Evolutionary conservation across 2,888 invertebrate genomes (phyloP), one percentile per base, ranked within the genome.

Genomic region (Myopa tessellatipennis): DNA sequence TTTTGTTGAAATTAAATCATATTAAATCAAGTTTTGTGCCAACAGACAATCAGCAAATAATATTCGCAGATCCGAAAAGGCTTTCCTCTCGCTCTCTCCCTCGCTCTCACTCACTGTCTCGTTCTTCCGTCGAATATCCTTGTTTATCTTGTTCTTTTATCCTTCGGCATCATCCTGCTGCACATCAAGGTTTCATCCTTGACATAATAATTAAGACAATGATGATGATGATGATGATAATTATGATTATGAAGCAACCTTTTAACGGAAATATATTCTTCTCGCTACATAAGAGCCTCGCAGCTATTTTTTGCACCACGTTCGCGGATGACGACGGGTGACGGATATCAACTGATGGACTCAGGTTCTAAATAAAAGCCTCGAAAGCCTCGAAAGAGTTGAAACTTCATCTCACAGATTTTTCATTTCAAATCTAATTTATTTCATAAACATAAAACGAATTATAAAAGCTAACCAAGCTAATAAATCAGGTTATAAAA

Each of bases 31-130:
- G 69, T 75, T 75, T 60, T 69, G 34, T 26, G 58, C 75, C 68
- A 75, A 75, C 75, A 75, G 75, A 75, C 75, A 75, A 60, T 75
- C 58, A 55, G 75, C 69, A 75, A 75, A 75, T 75, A 75, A 75
- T 69, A 69, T 58, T 65, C 60, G 6, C 52, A 65, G 40, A 52
- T n/a, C 73, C 45, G 10, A 45, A 63, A 45, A 45, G 52, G 52
- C 69, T 8, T 14, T 65, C 34, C 16, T 55, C 55, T 58, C 58
- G n/a, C n/a, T 14, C n/a, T 6, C 26, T 26, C 26, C n/a, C 58
- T 12, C 18, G 4, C 26, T 61, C 61, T 34, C 12, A 5, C n/a
- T 61, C 61, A 61, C 4, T 7, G 18, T 61, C 8, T 34, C n/a
- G 10, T 10, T 34, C 61, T 61, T 18, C 71, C 26, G n/a, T 4